A percentile compares a stretch with the other conserved stretches of the same genome.
phyloP scores from a whole-genome alignment of 2,113 vertebrate species.

The Polypterus bichir region DNA sequence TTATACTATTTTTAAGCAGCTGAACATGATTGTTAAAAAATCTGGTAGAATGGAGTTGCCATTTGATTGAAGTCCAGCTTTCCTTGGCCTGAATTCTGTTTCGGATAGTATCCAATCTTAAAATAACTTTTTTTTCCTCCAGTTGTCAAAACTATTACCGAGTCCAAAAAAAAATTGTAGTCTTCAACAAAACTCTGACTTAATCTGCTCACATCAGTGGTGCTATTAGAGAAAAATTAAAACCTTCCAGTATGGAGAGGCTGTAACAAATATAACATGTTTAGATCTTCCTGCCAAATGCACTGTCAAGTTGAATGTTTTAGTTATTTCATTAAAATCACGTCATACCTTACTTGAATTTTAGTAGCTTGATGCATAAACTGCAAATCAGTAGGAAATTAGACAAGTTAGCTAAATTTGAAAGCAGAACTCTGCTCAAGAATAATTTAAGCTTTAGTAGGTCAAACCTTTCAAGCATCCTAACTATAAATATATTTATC shows the following conservation, averaged over 20 bases:
- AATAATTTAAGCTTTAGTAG: too few relatives aligned
- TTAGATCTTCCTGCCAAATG: conserved; percentile 10
- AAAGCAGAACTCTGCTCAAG: too few relatives aligned
- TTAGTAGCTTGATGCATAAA: not conserved
- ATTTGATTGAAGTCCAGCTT: conserved; percentile 44
- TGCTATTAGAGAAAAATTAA: conserved; percentile 16
- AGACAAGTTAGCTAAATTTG: too few relatives aligned
- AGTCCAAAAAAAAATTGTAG: conserved; percentile 16
- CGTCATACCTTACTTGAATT: conserved; percentile 6
- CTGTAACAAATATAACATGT: conserved; percentile 15
- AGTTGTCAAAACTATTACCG: conserved; percentile 9
- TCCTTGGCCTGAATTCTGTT: conserved; percentile 36
- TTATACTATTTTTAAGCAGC: conserved; percentile 26
- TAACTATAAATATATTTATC: too few relatives aligned
- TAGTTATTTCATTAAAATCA: conserved; percentile 8
- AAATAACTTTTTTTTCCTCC: conserved; percentile 33
- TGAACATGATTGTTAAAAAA: conserved; percentile 34
- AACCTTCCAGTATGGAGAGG: conserved; percentile 18
- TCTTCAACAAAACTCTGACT: conserved; percentile 15
- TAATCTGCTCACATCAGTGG: conserved; percentile 17
- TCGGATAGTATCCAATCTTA: conserved; percentile 26
- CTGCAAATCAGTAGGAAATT: not conserved
- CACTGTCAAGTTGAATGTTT: conserved; percentile 5
- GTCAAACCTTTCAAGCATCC: too few relatives aligned
- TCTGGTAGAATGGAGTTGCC: conserved; percentile 26